Evolutionary conservation across 2,113 vertebrate species (phyloP), one percentile per base, ranked within the genome.

Genomic region (Cyphomyrus discorhynchus): DNA sequence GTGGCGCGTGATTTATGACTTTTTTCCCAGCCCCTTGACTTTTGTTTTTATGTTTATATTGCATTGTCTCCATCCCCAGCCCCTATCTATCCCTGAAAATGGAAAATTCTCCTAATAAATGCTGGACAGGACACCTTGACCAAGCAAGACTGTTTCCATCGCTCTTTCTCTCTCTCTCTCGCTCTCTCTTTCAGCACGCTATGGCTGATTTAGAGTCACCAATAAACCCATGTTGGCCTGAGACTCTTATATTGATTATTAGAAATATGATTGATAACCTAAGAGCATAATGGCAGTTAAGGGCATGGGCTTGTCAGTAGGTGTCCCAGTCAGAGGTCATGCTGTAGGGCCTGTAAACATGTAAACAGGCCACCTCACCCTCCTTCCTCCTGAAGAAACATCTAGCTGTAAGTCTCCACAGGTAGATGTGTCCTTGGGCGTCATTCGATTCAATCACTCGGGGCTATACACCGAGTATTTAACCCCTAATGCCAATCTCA

Each of bases 51-150:
- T 80, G 74, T 80, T 80, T 80, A 19, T 80, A 80, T 80, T 80
- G 74, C 74, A 80, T 42, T 19, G 35, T 80, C 74, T 39, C 74
- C 35, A 42, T 80, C 35, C 74, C 31, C 35, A 80, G 35, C 39
- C 35, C 6, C 74, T 39, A 80, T 42, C 74, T 80, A 80, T 42
- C 31, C 74, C 13, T 80, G 31, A 80, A 80, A 80, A 39, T 80
- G 74, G 74, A 80, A 80, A 80, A 80, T 42, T 80, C 74, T 80
- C 74, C 74, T 35, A 80, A 42, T 80, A 80, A 80, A 80, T 80
- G 74, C 5, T 42, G 35, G 74, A 80, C 74, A 42, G 74, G 74
- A 80, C 74, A 80, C 35, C 74, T 80, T 42, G 74, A 80, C 74
- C 74, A 42, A 42, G 1, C 70, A 80, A 39, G 35, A 42, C 15